Conservation (phyloP, 2,888 invertebrate genomes). For the Willowsia nigromaculata region DNA sequence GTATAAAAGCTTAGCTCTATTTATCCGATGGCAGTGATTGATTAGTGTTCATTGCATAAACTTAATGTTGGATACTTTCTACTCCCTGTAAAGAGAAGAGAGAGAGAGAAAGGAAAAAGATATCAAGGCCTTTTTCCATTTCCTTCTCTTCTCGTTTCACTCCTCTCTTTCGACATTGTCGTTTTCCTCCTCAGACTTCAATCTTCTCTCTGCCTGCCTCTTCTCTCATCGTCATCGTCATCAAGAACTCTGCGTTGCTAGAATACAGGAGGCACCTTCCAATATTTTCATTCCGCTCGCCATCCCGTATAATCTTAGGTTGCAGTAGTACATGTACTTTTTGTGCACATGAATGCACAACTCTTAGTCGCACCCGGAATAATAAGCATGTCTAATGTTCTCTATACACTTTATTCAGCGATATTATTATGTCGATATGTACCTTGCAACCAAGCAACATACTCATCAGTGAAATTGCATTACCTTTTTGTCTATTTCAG, state of each 20-base stretch:
- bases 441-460: background rate
- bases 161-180: background rate
- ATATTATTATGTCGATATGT: too few relatives aligned
- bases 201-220: background rate
- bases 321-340: background rate
- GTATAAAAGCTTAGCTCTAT: slow-evolving; percentile 54
- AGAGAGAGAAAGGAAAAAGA: background rate
- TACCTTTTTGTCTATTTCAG: background rate
- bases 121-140: slow-evolving; percentile 44
- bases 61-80: slow-evolving; percentile 43
- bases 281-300: background rate
- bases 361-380: background rate
- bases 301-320: background rate
- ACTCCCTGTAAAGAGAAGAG: slow-evolving; percentile 6
- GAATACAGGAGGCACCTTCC: background rate
- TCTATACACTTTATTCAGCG: too few relatives aligned
- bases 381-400: background rate
- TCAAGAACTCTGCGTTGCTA: background rate
- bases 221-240: background rate
- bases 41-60: slow-evolving; percentile 68
- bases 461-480: background rate
- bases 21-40: slow-evolving; percentile 72
- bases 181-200: background rate
- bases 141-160: slow-evolving; percentile 13
- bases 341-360: background rate